Evolutionary conservation across 2,888 invertebrate genomes (phyloP), one percentile per base, ranked within the genome.

Genomic region (Polyommatus icarus): DNA sequence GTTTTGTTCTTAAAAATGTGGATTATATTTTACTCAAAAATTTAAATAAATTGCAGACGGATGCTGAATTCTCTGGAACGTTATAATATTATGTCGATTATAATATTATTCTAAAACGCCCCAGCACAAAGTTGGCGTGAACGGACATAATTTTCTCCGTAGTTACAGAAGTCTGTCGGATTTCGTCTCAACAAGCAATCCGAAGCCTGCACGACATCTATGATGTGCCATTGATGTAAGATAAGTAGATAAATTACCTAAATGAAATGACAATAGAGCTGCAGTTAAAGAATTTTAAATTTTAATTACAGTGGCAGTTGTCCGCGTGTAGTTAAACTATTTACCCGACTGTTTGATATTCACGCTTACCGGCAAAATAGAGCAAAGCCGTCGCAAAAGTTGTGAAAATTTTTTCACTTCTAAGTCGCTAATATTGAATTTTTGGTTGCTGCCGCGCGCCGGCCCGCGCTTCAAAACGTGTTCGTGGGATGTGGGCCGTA

Each of bases 171-270:
- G 73, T 73, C 18, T 50, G 46, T 46, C 20, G 6, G 36, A n/a
- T 75, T 54, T 75, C 54, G 29, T 54, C 29, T 54, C 75, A 54
- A 75, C 54, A 75, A 75, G 54, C 75, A 75, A 75, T 54, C 24
- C 18, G 75, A 50, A 50, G 75, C 50, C 32, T 29, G 24, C 75
- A 75, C 54, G 75, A 75, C 8, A 75, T 75, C 54, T 54, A 75
- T 75, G 18, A 18, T 54, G 15, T 54, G 18, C 75, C 75, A 54
- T 75, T 0, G 75, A 75, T 32, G 29, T 75, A 54, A 1, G 12
- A 73, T 73, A 46, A 46, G 18, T 36, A 71, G 15, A 20, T 32
- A 15, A 1, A 12, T 36, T 7, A 36, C 6, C 4, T 3, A 50
- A 50, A 50, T 15, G 50, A 12, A 12, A 15, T 50, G 12, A 10